Percentiles rank a stretch among this genome's conserved stretches.
These are phyloP conservation scores for Euwallacea similis DNA, from an alignment of 1,140 invertebrate genomes.

Conservation along the genomic window DNA sequence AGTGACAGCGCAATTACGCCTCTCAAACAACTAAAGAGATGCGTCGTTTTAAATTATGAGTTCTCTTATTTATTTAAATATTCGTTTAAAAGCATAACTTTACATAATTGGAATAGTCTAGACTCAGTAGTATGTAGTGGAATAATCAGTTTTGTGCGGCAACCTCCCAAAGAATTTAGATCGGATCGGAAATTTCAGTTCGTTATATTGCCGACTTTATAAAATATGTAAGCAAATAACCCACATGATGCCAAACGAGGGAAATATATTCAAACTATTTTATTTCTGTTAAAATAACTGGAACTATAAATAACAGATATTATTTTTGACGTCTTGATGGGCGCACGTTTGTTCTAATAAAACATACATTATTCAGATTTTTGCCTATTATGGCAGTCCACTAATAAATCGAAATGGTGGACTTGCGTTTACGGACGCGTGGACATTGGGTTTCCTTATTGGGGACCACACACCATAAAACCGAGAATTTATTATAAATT, in stretches of 20 bases:
- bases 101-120: conserved; percentile 21
- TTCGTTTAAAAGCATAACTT: conserved; percentile 8
- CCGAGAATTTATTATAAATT: too few species aligned
- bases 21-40: not conserved
- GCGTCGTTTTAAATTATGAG: not conserved
- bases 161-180: conserved; percentile 23
- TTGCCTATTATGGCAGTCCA: conserved; percentile 19
- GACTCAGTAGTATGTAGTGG: not conserved
- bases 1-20: too few species aligned
- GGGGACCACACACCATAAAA: conserved; percentile 11
- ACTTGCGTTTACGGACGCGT: not conserved
- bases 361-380: conserved; percentile 25
- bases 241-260: conserved; percentile 26
- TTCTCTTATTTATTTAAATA: conserved; percentile 1
- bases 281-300: conserved; percentile 27
- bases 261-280: conserved; percentile 28
- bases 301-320: conserved; percentile 28
- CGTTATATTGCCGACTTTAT: conserved; percentile 30
- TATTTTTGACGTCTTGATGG: conserved; percentile 35
- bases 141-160: conserved; percentile 26
- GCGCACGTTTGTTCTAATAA: conserved; percentile 32
- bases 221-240: conserved; percentile 20
- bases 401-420: conserved; percentile 21
- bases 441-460: conserved; percentile 22
- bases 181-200: conserved; percentile 25